Base-by-base conservation (phyloP, 2,888 invertebrate genomes). In the Diaprepes abbreviatus region DNA sequence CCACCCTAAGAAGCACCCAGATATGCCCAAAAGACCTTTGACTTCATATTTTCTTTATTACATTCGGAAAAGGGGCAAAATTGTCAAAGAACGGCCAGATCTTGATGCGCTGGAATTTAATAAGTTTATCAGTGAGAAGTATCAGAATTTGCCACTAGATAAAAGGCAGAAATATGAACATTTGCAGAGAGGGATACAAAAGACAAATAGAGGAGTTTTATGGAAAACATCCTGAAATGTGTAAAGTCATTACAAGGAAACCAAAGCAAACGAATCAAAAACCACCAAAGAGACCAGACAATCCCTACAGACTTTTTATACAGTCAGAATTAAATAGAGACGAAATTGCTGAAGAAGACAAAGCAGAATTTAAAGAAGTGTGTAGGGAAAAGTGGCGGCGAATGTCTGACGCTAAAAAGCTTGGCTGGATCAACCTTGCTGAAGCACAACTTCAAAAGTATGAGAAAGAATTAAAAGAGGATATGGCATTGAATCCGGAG, bases 11-110 rank as follows among this genome's bases (percentile, higher is more conserved):
- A 43, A 54, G 45, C 68, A 68, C 50, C 71, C 71, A 60, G 71
- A 68, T 71, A 81, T 85, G 82, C 88, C 88, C 0, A 84, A 85
- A 73, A 83, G 85, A 71, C 88, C 88, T 0, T 77, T 86, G 19
- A 83, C 86, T 0, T 84, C 86, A 0, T 88, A 85, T 76, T 85
- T 88, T 79, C 72, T 87, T 2, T 88, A 84, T 78, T 87, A 86
- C 75, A 75, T 85, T 69, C 85, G 86, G 65, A 85, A 85, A 72
- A 85, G 86, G 72, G 84, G 85, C 50, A 83, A 83, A 73, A 83
- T 85, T 55, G 80, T 83, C 17, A 80, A 81, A 69, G 83, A 85
- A 72, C 80, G 86, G 77, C 87, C 87, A 5, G 83, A 84, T n/a
- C 73, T 87, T 62, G 85, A 85, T 75, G 83, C 86, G 80, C 84